Base-by-base conservation (phyloP, 2,113 vertebrate genomes). In the Antechinus stuartii region DNA sequence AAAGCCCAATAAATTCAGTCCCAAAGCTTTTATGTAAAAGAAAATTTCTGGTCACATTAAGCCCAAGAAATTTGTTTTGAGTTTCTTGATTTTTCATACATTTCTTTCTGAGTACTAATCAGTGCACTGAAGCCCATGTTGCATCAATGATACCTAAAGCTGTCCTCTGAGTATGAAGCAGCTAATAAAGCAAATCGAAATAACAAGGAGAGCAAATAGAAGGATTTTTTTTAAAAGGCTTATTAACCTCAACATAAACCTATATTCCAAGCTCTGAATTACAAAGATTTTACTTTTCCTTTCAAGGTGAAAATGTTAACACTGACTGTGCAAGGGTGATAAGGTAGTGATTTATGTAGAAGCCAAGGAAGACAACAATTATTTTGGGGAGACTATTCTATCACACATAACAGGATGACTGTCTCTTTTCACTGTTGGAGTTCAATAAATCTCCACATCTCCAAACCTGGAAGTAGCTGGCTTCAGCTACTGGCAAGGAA, bases 371-470 rank as follows among this genome's bases (percentile, higher is more conserved):
- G 94, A 94, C 94, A 97, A 97, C 54, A 91, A 68, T 94, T 84
- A 95, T 96, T 96, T 91, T 93, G 49, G 94, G 97, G 96, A 94
- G 91, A 94, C 56, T 96, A 76, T 94, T 96, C 95, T 95, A 92
- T 97, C 90, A 95, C 54, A 8, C 14, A 93, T 94, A 95, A 94
- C 90, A 93, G 96, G 96, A 97, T 23, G 7, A 16, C 46, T 96
- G 96, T 97, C 95, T 90, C 89, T 90, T 96, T 96, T 96, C 94
- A 94, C 57, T 94, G 46, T 96, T 96, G 46, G n/a, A 94, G 90
- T 95, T 96, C 94, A 97, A 96, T 97, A 96, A 96, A 97, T 97
- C 94, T 95, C 92, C 93, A 91, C 96, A 92, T 96, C 95, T 96
- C 96, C 93, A 97, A 94, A 96, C 95, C 92, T 94, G 57, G 91